phyloP scores from a whole-genome alignment of 2,113 vertebrate species.

The Morone saxatilis region DNA sequence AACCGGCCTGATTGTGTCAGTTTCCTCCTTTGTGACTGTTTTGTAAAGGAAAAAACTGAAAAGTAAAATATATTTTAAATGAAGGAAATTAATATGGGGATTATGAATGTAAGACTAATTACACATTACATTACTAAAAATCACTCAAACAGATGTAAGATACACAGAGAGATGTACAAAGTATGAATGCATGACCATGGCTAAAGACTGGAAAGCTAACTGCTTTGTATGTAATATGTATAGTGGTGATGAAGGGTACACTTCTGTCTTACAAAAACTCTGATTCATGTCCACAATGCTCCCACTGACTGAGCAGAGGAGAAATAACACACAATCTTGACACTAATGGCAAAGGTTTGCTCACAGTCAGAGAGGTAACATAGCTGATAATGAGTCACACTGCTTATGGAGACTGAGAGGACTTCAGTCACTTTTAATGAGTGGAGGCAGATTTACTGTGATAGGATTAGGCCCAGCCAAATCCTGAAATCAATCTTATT shows the following conservation, averaged over 20 bases:
- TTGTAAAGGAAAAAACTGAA: not conserved
- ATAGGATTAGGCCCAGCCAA: constrained; percentile 55
- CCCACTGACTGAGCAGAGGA: not conserved
- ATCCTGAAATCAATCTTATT: constrained; percentile 49
- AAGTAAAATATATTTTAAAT: not conserved
- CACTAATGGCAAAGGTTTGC: not conserved
- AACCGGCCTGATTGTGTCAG: not conserved
- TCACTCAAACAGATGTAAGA: too few species aligned
- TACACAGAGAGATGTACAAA: too few species aligned
- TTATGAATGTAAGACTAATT: not conserved
- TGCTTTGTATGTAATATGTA: too few species aligned
- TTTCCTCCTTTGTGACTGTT: not conserved
- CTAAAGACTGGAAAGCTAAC: too few species aligned
- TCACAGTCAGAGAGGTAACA: not conserved
- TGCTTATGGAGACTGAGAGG: not conserved
- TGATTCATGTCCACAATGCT: too few species aligned
- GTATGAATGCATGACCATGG: too few species aligned
- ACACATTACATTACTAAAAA: too few species aligned
- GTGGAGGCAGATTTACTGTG: constrained; percentile 37
- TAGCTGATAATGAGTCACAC: constrained; percentile 1
- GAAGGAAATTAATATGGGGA: too few species aligned
- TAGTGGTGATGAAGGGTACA: too few species aligned
- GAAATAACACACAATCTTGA: not conserved
- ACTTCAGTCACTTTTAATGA: constrained; percentile 44
- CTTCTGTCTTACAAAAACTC: too few species aligned